phyloP scores from a whole-genome alignment of 2,888 invertebrate species.

The Flabesymbios commensalis region DNA sequence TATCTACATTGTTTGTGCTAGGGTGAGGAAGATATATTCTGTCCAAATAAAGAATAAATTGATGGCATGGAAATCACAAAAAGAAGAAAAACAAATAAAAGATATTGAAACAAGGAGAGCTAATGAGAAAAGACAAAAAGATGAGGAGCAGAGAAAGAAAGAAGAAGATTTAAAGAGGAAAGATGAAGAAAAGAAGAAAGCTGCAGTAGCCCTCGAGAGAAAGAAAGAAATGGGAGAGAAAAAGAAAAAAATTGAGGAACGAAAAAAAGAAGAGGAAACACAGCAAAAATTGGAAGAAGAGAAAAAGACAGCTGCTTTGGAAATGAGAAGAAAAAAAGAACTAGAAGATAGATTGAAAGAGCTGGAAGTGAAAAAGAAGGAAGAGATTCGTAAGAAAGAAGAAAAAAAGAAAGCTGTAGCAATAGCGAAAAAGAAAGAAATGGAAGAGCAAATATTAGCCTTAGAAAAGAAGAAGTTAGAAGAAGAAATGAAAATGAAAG shows the following conservation, averaged over 20 bases:
- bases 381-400: constrained; percentile 19
- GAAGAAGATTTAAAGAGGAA: constrained; percentile 10
- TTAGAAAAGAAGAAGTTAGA: neutral
- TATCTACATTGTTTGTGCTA: too few relatives aligned
- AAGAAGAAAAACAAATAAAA: too few relatives aligned
- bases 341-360: too few relatives aligned
- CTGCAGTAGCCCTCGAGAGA: constrained; percentile 34
- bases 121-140: neutral
- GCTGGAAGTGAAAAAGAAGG: constrained; percentile 5
- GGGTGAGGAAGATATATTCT: too few relatives aligned
- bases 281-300: constrained; percentile 11
- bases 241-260: constrained; percentile 34
- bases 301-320: neutral
- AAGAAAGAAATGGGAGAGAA: constrained; percentile 32
- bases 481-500: too few relatives aligned
- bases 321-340: constrained; percentile 16
- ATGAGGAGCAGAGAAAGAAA: constrained; percentile 4
- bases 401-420: constrained; percentile 6
- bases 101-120: too few relatives aligned
- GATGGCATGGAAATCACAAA: too few relatives aligned
- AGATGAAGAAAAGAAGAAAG: constrained; percentile 6
- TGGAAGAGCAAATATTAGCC: neutral
- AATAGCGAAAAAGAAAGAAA: constrained; percentile 8
- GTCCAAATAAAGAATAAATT: too few relatives aligned
- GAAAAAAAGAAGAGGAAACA: constrained; percentile 29